Percentiles rank a stretch among this genome's conserved stretches.
Conservation (phyloP, 2,888 invertebrate species). For the Sinodicranocentrus sp. region DNA sequence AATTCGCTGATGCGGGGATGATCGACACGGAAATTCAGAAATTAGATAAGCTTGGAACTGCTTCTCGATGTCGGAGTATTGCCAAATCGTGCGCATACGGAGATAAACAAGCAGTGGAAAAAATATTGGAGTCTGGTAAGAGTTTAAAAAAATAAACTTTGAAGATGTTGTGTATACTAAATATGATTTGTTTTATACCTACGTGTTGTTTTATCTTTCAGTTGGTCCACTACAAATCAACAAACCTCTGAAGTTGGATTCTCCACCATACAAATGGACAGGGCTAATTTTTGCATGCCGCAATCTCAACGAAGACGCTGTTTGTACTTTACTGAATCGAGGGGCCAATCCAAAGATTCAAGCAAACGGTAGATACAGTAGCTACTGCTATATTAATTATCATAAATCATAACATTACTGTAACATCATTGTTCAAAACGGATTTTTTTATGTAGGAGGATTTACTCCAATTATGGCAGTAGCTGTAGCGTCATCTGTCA, state of each 20-base stretch:
- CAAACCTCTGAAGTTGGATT: neutral
- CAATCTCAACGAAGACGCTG: slow-evolving; percentile 9
- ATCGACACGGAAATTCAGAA: too few relatives aligned
- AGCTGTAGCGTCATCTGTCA: neutral
- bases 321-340: neutral
- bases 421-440: too few relatives aligned
- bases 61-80: too few relatives aligned
- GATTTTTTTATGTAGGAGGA: neutral
- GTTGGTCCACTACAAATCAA: neutral
- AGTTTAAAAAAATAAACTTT: too few relatives aligned
- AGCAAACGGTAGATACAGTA: neutral
- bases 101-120: too few relatives aligned
- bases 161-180: neutral
- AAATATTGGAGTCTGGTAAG: too few relatives aligned
- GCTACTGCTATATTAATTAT: too few relatives aligned
- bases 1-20: too few relatives aligned
- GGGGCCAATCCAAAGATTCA: slow-evolving; percentile 22
- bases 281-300: slow-evolving; percentile 17
- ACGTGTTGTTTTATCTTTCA: neutral
- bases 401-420: too few relatives aligned
- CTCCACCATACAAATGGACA: neutral
- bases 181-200: neutral
- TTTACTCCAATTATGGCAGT: slow-evolving; percentile 26
- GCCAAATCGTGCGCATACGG: too few relatives aligned
- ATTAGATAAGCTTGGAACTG: too few relatives aligned